phyloP scores from a whole-genome alignment of 2,888 invertebrate species.

The Piscicola geometra region DNA sequence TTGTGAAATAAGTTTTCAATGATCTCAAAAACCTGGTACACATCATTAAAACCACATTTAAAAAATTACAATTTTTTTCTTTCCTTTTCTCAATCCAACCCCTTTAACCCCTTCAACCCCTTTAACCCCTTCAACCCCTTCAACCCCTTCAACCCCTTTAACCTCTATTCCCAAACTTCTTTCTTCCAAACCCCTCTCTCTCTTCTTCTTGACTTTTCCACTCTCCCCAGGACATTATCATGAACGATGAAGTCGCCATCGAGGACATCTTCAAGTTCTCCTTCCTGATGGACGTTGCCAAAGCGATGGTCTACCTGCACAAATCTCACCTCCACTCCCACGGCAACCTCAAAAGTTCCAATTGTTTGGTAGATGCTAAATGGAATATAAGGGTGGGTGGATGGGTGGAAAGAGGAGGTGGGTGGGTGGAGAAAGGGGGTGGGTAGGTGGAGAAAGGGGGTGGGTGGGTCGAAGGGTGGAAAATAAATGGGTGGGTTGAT shows the following conservation, averaged over 20 bases:
- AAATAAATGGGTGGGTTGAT: too few relatives aligned
- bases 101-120: not conserved
- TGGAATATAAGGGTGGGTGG: conserved; percentile 47
- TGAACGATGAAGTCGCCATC: conserved; percentile 51
- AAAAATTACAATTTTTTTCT: too few relatives aligned
- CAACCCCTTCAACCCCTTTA: not conserved
- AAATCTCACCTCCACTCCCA: conserved; percentile 50
- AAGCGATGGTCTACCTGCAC: conserved; percentile 52
- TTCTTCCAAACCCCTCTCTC: not conserved
- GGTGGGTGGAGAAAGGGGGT: too few relatives aligned
- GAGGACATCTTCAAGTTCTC: conserved; percentile 53
- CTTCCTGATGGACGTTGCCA: conserved; percentile 51
- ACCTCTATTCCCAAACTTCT: not conserved
- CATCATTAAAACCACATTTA: too few relatives aligned
- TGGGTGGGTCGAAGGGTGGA: not conserved
- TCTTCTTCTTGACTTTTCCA: not conserved
- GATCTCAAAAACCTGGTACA: too few relatives aligned
- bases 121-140: not conserved
- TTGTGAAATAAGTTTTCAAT: too few relatives aligned
- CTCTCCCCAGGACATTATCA: conserved; percentile 48
- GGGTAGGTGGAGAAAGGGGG: too few relatives aligned
- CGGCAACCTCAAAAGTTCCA: conserved; percentile 53
- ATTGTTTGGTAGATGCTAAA: conserved; percentile 52
- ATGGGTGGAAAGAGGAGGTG: not conserved
- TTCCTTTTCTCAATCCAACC: too few relatives aligned